Evolutionary conservation across 1,140 invertebrate species (phyloP).

Genomic region (Cardiocondyla obscurior): DNA sequence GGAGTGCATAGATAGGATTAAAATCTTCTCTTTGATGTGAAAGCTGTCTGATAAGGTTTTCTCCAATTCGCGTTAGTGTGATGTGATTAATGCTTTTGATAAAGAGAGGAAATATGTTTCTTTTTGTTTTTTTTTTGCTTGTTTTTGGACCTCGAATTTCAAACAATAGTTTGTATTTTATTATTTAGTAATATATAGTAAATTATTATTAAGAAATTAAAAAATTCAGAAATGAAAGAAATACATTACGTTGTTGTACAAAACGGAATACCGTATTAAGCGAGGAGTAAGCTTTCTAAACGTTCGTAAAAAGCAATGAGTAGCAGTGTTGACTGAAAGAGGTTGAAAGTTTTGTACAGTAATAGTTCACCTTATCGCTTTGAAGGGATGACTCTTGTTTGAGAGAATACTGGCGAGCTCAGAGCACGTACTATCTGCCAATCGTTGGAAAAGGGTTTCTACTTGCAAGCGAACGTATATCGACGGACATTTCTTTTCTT

Average conservation of each 20-base stretch:
- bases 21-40: background rate
- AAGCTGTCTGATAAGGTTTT: background rate
- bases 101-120: too few relatives aligned
- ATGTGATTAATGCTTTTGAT: background rate
- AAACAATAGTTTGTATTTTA: too few relatives aligned
- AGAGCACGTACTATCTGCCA: slow-evolving; percentile 39
- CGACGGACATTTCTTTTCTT: slow-evolving; percentile 29
- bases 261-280: slow-evolving; percentile 14
- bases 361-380: slow-evolving; percentile 16
- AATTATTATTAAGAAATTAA: background rate
- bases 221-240: slow-evolving; percentile 16
- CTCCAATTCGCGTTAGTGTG: background rate
- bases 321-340: slow-evolving; percentile 19
- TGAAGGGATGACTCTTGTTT: slow-evolving; percentile 51
- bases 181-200: too few relatives aligned
- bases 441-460: background rate
- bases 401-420: slow-evolving; percentile 48
- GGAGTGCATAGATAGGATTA: background rate
- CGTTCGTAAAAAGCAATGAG: slow-evolving; percentile 18
- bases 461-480: slow-evolving; percentile 2
- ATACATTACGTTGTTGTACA: slow-evolving; percentile 16
- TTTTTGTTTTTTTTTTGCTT: too few relatives aligned
- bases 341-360: slow-evolving; percentile 36
- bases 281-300: background rate
- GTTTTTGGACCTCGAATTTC: too few relatives aligned